These are phyloP conservation scores for Hyposoter didymator DNA, from an alignment of 2,888 invertebrate genomes.

Conservation along the genomic window DNA sequence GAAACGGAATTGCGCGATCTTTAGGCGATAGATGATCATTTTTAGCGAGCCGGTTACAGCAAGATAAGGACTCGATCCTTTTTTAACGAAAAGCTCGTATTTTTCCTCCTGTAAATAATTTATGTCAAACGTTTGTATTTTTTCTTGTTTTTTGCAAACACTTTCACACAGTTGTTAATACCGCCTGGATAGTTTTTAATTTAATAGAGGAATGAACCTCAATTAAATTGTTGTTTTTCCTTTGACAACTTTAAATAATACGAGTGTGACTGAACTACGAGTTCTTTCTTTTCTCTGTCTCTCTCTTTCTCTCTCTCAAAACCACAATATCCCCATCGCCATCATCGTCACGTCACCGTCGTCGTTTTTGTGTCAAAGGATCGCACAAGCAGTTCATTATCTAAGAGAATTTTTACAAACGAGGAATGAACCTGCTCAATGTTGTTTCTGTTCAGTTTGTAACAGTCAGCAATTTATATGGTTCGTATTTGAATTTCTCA, in stretches of 20 bases:
- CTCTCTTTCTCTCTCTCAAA: neutral
- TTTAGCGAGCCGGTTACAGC: neutral
- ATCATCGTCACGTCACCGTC: constrained; percentile 33
- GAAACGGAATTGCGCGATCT: constrained; percentile 32
- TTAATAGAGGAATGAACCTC: constrained; percentile 60
- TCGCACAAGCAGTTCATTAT: neutral
- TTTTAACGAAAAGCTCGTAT: neutral
- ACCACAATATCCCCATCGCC: constrained; percentile 48
- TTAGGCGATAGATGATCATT: constrained; percentile 38
- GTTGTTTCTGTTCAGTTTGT: constrained; percentile 7
- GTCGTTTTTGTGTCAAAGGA: constrained; percentile 31
- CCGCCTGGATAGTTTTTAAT: neutral
- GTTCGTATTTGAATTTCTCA: neutral
- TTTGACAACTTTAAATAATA: constrained; percentile 6
- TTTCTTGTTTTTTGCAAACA: neutral
- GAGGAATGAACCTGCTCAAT: constrained; percentile 57
- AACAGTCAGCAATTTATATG: neutral
- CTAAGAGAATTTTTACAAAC: neutral
- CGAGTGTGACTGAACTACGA: constrained; percentile 3
- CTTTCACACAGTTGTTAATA: constrained; percentile 2
- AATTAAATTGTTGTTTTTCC: constrained; percentile 45
- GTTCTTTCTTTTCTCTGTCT: neutral
- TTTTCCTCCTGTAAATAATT: constrained; percentile 1
- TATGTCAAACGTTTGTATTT: neutral
- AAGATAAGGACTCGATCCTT: neutral